A percentile compares a stretch with the other conserved stretches of the same genome.
Evolutionary conservation across 2,797 vertebrate genomes (phyloP).

Genomic region (Alosa sapidissima): DNA sequence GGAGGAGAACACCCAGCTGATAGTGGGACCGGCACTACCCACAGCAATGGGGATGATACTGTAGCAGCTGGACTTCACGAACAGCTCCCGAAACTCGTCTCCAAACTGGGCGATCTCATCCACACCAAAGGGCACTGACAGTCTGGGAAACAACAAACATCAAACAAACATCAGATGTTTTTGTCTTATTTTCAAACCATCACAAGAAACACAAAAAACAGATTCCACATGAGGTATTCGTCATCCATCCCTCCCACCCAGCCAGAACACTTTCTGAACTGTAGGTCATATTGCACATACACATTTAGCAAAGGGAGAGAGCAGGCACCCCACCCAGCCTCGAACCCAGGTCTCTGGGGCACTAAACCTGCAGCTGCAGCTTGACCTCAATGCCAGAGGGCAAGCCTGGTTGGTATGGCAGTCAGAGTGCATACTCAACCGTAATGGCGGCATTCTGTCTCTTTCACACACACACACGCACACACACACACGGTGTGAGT

Average conservation of each 20-base stretch:
- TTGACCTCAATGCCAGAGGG: too few relatives aligned
- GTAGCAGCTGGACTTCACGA: conserved; percentile 91
- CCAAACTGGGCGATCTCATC: conserved; percentile 84
- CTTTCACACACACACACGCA: neutral
- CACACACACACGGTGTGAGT: neutral
- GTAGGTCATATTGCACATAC: too few relatives aligned
- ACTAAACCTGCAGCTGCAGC: too few relatives aligned
- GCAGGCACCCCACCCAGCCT: too few relatives aligned
- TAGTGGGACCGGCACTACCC: conserved; percentile 75
- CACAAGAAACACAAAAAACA: too few relatives aligned
- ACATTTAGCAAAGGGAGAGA: too few relatives aligned
- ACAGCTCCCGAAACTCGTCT: conserved; percentile 83
- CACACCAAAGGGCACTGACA: conserved; percentile 76
- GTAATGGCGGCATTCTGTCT: too few relatives aligned
- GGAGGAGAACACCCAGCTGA: conserved; percentile 93
- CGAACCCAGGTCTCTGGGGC: neutral
- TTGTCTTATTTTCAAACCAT: too few relatives aligned
- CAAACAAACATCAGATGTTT: too few relatives aligned
- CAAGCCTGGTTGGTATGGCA: too few relatives aligned
- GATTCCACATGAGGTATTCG: too few relatives aligned
- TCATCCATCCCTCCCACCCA: neutral
- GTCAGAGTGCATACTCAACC: too few relatives aligned
- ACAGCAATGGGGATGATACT: conserved; percentile 84
- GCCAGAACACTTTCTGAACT: neutral
- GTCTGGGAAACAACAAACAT: conserved; percentile 62